phyloP scores from a whole-genome alignment of 2,113 vertebrate genomes.

The Indicator maculatus region DNA sequence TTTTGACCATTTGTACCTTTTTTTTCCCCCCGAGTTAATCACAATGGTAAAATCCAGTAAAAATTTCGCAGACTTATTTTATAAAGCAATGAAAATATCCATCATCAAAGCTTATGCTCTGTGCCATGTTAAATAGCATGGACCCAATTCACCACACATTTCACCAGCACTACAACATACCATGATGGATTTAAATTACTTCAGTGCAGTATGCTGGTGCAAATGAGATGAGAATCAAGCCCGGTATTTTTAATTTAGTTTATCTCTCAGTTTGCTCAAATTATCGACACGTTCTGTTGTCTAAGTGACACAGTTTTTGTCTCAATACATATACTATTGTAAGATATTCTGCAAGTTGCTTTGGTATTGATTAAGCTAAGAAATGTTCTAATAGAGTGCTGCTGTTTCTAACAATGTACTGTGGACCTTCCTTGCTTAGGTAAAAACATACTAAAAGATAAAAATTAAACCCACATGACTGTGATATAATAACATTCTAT shows the following conservation, averaged over 20 bases:
- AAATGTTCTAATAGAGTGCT: slow-evolving; percentile 43
- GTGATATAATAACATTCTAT: slow-evolving; percentile 55
- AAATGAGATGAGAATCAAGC: neutral
- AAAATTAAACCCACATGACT: slow-evolving; percentile 53
- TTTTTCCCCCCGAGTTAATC: neutral
- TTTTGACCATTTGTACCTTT: neutral
- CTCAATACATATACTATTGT: slow-evolving; percentile 51
- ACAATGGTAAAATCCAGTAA: neutral
- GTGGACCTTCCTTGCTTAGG: slow-evolving; percentile 21
- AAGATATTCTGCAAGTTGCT: slow-evolving; percentile 69
- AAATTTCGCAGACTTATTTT: neutral
- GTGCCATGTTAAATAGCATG: neutral
- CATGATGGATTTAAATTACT: neutral
- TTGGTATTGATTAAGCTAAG: slow-evolving; percentile 66
- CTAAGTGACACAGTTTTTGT: slow-evolving; percentile 59
- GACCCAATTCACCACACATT: neutral
- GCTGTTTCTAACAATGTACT: slow-evolving; percentile 11
- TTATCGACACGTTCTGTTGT: slow-evolving; percentile 49
- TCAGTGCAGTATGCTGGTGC: neutral
- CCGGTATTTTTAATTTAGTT: slow-evolving; percentile 49
- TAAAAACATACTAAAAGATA: neutral
- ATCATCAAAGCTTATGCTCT: neutral
- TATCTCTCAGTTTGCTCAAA: slow-evolving; percentile 54
- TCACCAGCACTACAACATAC: neutral
- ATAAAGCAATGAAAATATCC: neutral